phyloP scores from a whole-genome alignment of 1,140 invertebrate species.

The Drosophila repleta region DNA sequence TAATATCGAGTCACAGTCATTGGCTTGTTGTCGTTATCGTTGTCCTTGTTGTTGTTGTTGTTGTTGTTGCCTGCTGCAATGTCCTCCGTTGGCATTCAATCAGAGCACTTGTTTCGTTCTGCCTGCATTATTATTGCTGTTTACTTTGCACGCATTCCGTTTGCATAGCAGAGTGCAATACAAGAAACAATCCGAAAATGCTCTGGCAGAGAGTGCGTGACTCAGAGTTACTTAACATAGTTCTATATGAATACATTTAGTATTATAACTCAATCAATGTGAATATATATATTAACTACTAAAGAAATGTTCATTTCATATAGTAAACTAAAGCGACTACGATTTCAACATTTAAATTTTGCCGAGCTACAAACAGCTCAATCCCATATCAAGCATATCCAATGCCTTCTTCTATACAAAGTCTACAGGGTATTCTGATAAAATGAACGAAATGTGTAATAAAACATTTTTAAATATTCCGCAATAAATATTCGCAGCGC shows the following conservation, averaged over 20 bases:
- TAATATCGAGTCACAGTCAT: conserved; percentile 21
- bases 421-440: neutral
- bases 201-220: neutral
- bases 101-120: conserved; percentile 27
- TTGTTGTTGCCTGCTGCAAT: conserved; percentile 2
- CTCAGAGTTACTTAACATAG: neutral
- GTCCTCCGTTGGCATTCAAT: conserved; percentile 28
- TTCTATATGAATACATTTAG: too few relatives aligned
- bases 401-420: too few relatives aligned
- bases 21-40: conserved; percentile 7
- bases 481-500: neutral
- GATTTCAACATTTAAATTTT: too few relatives aligned
- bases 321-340: too few relatives aligned
- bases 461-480: conserved; percentile 8
- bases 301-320: too few relatives aligned
- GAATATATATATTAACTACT: too few relatives aligned
- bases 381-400: too few relatives aligned
- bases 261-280: too few relatives aligned
- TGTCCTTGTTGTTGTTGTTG: neutral
- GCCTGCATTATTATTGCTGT: conserved; percentile 37
- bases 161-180: conserved; percentile 20
- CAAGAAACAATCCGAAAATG: neutral
- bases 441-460: neutral
- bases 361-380: too few relatives aligned
- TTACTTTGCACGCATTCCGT: conserved; percentile 43